phyloP scores from a whole-genome alignment of 2,113 vertebrate genomes.

The Capricornis sumatraensis region DNA sequence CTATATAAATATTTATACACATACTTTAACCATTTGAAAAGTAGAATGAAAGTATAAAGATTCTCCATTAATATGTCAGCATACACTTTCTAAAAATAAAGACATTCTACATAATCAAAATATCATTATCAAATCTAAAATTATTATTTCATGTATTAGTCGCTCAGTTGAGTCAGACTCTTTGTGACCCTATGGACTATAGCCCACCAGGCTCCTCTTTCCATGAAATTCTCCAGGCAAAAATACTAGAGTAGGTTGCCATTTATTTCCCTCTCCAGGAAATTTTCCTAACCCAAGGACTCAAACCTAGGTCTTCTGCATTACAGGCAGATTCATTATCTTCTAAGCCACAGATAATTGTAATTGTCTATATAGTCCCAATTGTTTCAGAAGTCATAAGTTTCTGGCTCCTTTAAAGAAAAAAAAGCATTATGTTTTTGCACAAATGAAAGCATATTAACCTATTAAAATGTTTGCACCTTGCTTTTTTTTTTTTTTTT shows the following conservation, averaged over 20 bases:
- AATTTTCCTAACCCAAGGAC: not conserved
- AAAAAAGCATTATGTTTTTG: not conserved
- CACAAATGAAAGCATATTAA: not conserved
- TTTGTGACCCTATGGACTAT: not conserved
- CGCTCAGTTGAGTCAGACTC: not conserved
- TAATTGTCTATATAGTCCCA: not conserved
- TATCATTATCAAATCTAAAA: not conserved
- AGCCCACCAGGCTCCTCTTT: not conserved
- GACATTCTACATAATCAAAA: not conserved
- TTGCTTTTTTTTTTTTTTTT: not conserved
- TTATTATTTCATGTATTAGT: not conserved
- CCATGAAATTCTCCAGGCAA: not conserved
- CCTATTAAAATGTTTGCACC: not conserved
- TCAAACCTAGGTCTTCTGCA: not conserved
- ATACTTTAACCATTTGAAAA: not conserved
- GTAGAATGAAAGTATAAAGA: not conserved
- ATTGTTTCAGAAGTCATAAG: not conserved
- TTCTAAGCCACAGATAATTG: not conserved
- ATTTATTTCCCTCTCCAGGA: not conserved
- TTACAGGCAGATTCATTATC: not conserved
- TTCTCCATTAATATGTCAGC: not conserved
- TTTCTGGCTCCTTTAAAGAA: not conserved
- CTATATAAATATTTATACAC: not conserved
- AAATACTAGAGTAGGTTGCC: not conserved
- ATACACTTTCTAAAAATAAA: not conserved